Conservation (phyloP, 1,140 invertebrate species). For the Batillaria attramentaria region DNA sequence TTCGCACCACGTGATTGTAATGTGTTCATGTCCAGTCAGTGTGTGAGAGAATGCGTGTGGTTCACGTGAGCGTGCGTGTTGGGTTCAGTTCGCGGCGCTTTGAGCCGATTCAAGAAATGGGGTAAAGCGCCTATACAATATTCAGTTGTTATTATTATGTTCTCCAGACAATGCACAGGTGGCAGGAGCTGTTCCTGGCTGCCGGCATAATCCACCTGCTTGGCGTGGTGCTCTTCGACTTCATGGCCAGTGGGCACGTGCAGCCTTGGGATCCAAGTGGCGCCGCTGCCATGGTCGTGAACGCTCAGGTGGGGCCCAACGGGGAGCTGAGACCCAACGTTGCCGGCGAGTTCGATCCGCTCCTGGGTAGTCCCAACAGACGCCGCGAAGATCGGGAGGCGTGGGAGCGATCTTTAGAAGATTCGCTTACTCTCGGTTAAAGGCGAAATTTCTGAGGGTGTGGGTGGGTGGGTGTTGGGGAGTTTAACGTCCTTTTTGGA, state of each 20-base stretch:
- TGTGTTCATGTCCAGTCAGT: too few relatives aligned
- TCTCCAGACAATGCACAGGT: background rate
- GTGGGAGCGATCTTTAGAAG: background rate
- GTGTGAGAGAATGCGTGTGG: too few relatives aligned
- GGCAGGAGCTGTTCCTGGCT: slow-evolving; percentile 21
- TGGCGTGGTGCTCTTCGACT: slow-evolving; percentile 25
- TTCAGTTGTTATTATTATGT: background rate
- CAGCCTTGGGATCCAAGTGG: slow-evolving; percentile 20
- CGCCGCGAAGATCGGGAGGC: background rate
- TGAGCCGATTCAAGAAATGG: too few relatives aligned
- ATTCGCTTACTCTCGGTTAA: background rate
- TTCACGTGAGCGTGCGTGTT: too few relatives aligned
- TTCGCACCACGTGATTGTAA: too few relatives aligned
- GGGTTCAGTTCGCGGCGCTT: too few relatives aligned
- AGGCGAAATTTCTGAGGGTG: background rate
- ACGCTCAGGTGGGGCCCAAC: background rate
- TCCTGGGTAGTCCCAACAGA: background rate
- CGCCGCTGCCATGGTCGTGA: background rate
- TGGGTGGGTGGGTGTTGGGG: too few relatives aligned
- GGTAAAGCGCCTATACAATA: too few relatives aligned
- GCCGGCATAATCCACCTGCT: slow-evolving; percentile 22
- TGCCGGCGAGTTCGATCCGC: background rate
- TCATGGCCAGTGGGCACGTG: slow-evolving; percentile 23
- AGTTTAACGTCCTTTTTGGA: background rate
- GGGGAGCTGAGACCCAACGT: background rate